Evolutionary conservation across 2,888 invertebrate species (phyloP), one percentile per base, ranked within the genome.

Genomic region (Cataglyphis cursor): DNA sequence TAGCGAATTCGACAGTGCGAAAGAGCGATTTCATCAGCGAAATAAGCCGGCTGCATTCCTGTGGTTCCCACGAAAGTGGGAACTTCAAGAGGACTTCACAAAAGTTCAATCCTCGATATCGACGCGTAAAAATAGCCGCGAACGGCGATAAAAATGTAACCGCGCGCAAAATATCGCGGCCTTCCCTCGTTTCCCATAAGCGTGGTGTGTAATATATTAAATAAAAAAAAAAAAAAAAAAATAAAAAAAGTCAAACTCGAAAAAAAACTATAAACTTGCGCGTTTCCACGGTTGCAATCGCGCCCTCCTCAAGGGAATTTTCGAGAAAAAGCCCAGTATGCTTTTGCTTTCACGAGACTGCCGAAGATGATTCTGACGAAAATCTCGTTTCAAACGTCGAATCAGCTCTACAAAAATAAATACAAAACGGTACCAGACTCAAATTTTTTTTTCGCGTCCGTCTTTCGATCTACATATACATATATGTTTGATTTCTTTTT

Each of bases 381-480:
- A 78, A 78, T 70, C 70, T 12, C 57, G 18, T 12, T 21, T 57
- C 15, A 44, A 65, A 59, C 12, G 44, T n/a, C 59, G 41, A 78
- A 44, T 78, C 57, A 78, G 57, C 21, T 35, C 35, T 59, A 24
- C 44, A 24, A 78, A 78, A 78, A 72, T 12, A 78, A 78, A 78
- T 59, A 51, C 18, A 12, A 8, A 10, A n/a, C 21, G 24, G 12
- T 10, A 68, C 0, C 70, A 35, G 31, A 59, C 31, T 12, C 59
- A 4, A 8, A 44, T 78, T 31, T 78, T 70, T 78, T 72, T 72
- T 41, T 41, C 8, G 54, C n/a, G 44, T 21, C 38, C 12, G 44
- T 24, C 15, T 18, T 70, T 31, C 44, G 31, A 57, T 31, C 2
- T 76, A 9, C 41, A 28, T 31, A 24, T 18, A 12, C 12, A 44